phyloP scores from a whole-genome alignment of 2,113 vertebrate genomes.

The Rhineura floridana region DNA sequence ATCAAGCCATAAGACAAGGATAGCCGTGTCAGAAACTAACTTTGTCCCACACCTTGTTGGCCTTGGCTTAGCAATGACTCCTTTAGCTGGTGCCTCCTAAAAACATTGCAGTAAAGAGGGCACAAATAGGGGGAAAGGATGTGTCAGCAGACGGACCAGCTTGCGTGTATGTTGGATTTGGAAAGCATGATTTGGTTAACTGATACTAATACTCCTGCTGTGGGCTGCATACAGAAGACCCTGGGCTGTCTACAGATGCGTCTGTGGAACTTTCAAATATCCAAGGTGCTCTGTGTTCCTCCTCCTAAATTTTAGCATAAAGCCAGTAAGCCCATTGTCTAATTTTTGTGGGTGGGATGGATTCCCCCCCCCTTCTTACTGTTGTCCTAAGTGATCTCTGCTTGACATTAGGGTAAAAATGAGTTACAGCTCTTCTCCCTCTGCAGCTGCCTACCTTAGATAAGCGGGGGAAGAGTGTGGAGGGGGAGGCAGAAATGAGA shows the following conservation, averaged over 20 bases:
- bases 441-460: neutral
- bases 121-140: neutral
- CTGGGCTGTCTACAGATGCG: neutral
- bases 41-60: neutral
- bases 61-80: neutral
- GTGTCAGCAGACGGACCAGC: too few species aligned
- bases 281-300: neutral
- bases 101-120: neutral
- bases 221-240: neutral
- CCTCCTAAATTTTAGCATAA: conserved; percentile 1
- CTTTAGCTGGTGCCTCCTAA: neutral
- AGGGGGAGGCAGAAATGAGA: neutral
- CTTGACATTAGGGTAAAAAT: neutral
- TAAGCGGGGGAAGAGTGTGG: neutral
- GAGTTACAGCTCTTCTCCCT: neutral
- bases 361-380: neutral
- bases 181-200: neutral
- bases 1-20: neutral
- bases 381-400: neutral
- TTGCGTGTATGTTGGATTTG: neutral
- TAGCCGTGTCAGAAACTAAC: too few species aligned
- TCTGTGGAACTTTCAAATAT: neutral
- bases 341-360: neutral
- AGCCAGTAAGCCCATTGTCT: neutral
- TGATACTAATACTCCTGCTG: neutral